phyloP scores from a whole-genome alignment of 1,140 invertebrate genomes.

The Maniola jurtina region DNA sequence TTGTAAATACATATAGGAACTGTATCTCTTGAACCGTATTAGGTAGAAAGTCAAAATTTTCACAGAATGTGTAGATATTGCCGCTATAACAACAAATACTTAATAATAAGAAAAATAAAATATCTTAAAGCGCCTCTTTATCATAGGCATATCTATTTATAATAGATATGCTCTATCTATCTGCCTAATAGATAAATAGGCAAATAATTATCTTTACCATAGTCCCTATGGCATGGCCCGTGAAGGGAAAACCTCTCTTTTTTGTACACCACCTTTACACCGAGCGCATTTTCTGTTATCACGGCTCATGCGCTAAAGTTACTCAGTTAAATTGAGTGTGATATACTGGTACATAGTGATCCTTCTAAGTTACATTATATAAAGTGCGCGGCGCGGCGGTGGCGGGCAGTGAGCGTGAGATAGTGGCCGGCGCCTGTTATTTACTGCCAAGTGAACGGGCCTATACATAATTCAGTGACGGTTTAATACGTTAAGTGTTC shows the following conservation, averaged over 20 bases:
- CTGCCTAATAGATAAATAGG: no score
- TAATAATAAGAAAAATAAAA: no score
- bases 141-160: no score
- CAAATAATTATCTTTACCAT: no score
- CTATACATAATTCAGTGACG: constrained; percentile 5
- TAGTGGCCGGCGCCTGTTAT: constrained; percentile 42
- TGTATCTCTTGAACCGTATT: no score
- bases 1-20: no score
- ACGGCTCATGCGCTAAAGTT: constrained; percentile 40
- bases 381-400: constrained; percentile 48
- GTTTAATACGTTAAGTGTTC: constrained; percentile 3
- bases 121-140: no score
- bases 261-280: neutral
- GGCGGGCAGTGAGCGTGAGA: constrained; percentile 54
- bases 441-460: constrained; percentile 24
- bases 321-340: constrained; percentile 54
- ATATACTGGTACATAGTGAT: constrained; percentile 40
- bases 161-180: no score
- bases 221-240: no score
- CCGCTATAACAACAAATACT: no score
- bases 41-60: no score
- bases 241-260: neutral
- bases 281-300: constrained; percentile 8
- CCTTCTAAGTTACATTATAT: constrained; percentile 52
- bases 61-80: no score